Evolutionary conservation across 2,797 vertebrate genomes (phyloP), one percentile per base, ranked within the genome.

Genomic region (Sebastolobus alascanus): DNA sequence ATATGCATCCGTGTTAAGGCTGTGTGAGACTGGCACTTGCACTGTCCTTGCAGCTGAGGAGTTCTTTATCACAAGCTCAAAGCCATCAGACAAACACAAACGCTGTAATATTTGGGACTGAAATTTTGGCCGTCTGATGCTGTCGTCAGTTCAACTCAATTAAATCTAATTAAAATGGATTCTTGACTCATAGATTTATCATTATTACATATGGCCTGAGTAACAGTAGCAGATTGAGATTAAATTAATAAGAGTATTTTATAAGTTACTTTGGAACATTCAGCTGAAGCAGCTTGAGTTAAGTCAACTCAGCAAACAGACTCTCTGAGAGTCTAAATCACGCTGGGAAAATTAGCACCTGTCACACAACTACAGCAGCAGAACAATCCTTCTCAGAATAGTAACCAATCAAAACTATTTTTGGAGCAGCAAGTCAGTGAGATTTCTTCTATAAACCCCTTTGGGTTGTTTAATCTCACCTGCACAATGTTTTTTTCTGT

Each of bases 301-400:
- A 75, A 77, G 70, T 82, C 37, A 60, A 64, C 61, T 74, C 38
- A 54, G 55, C 50, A 83, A 79, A 82, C 25, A 81, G 29, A 43
- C 20, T 58, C 71, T 66, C 18, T 52, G 16, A 68, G 56, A 43
- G 27, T 31, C 46, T 33, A 29, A 83, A 59, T 65, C 46, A 80
- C 54, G 40, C 58, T 54, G 73, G 35, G 68, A 63, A 79, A 87
- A 84, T 64, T 22, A 86, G 69, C 78, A 85, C 68, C 75, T 87
- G 84, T 80, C 71, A 78, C 38, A 38, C 27, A 65, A 63, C 68
- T 69, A 71, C 55, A 68, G n/a, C 35, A 52, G 50, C n/a, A 31
- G 27, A 82, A 61, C 70, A 77, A 63, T 59, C 16, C 31, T 22
- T 38, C 50, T 70, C 38, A 31, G 67, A 83, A 78, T 75, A 40